These are phyloP conservation scores for Rhagium mordax DNA, from an alignment of 2,888 invertebrate genomes.

Conservation along the genomic window DNA sequence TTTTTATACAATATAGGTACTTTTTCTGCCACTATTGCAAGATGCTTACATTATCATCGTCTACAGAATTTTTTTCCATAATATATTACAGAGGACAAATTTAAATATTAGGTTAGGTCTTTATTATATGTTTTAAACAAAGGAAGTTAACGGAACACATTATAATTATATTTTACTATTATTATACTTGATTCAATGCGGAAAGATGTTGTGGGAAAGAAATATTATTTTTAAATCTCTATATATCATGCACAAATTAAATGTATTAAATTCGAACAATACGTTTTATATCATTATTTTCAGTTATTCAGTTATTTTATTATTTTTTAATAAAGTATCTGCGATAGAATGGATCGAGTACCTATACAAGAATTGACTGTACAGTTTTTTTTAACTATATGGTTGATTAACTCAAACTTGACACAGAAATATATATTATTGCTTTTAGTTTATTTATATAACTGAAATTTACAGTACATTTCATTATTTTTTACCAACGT, in stretches of 20 bases:
- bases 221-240: constrained; percentile 1
- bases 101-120: constrained; percentile 8
- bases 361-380: no score
- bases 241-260: neutral
- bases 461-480: no score
- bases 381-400: neutral
- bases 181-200: neutral
- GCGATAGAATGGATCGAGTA: no score
- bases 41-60: no score
- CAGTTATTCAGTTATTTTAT: neutral
- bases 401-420: constrained; percentile 4
- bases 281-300: neutral
- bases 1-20: no score
- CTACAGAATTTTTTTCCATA: neutral
- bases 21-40: no score
- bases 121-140: constrained; percentile 3
- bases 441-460: no score
- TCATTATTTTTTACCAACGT: no score
- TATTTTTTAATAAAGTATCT: neutral
- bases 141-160: constrained; percentile 15
- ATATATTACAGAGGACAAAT: neutral
- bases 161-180: constrained; percentile 6
- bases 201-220: constrained; percentile 6
- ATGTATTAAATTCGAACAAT: neutral
- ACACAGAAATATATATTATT: constrained; percentile 7